These are phyloP conservation scores for Brienomyrus brachyistius DNA, from an alignment of 2,113 vertebrate genomes.

Conservation along the genomic window DNA sequence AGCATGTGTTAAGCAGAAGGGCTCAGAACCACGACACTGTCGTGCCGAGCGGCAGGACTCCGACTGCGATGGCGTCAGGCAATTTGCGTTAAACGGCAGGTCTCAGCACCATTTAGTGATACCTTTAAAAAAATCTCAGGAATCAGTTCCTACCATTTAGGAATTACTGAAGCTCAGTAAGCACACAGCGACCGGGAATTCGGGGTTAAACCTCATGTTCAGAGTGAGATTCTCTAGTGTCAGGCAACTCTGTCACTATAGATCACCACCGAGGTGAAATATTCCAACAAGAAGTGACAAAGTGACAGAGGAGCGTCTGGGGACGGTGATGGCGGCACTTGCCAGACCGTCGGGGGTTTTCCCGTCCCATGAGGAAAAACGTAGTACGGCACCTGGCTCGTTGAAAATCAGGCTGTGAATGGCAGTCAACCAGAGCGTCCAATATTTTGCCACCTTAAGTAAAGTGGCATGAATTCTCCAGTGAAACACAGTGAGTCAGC, in stretches of 20 bases:
- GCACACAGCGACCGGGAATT: not conserved
- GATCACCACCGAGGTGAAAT: not conserved
- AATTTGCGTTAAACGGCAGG: not conserved
- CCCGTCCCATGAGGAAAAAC: not conserved
- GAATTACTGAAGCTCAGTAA: not conserved
- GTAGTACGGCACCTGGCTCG: not conserved
- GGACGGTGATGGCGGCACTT: not conserved
- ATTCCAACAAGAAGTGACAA: not conserved
- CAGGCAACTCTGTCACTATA: not conserved
- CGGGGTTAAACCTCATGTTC: not conserved
- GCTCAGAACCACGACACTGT: no score
- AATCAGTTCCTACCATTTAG: not conserved
- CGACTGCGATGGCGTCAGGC: not conserved
- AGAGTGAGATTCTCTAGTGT: not conserved
- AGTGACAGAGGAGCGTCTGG: not conserved
- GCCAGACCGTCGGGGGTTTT: not conserved
- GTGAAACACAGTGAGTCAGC: not conserved
- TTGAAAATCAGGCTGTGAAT: not conserved
- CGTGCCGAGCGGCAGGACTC: no score
- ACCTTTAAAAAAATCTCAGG: not conserved
- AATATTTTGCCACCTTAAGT: not conserved
- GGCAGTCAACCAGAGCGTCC: not conserved
- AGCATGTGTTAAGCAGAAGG: no score
- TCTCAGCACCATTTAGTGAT: not conserved
- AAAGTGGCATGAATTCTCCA: not conserved